Base-by-base conservation (phyloP, 2,797 vertebrate genomes). In the Sebastes taczanowskii region DNA sequence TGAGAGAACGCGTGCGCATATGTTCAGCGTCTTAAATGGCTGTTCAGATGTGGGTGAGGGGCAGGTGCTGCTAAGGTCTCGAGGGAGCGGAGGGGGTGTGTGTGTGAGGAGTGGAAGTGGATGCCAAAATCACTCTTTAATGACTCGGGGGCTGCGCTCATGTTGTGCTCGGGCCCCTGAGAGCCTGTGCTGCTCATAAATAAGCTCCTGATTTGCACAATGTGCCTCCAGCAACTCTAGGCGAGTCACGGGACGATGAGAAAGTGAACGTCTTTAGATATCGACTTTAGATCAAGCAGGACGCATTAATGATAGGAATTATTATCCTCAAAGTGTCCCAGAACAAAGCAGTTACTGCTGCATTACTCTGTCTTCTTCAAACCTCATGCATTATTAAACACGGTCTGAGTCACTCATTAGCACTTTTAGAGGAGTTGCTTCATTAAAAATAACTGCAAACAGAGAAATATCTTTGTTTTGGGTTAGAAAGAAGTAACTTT, bases 61-160 rank as follows among this genome's bases (percentile, higher is more conserved):
- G 93, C 94, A 95, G 95, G 94, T 95, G 94, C 78, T 89, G 71
- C 81, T 46, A 56, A 20, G 13, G 80, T 86, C 92, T 86, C 90
- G 4, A 13, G 91, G 93, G 94, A 92, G 63, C 8, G 16, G 5
- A 16, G 23, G 73, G 79, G 11, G 77, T 70, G 87, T 52, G 76
- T 20, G 52, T 22, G 59, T 77, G 68, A 71, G 67, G 80, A 78
- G 84, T 69, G 89, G 82, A 86, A 80, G 87, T 86, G 86, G 85
- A 92, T 83, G 89, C 91, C 91, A 91, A 91, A 95, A 95, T 95
- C 93, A 89, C 83, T 93, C 92, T 91, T 94, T 95, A 94, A 96
- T 95, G 94, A 95, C 93, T 92, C 3, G 32, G 85, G 83, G 86
- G 83, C 63, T 80, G 88, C n/a, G 87, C 82, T 80, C 59, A 7